These are phyloP conservation scores for Anguilla rostrata DNA, from an alignment of 2,113 vertebrate species.

Conservation along the genomic window DNA sequence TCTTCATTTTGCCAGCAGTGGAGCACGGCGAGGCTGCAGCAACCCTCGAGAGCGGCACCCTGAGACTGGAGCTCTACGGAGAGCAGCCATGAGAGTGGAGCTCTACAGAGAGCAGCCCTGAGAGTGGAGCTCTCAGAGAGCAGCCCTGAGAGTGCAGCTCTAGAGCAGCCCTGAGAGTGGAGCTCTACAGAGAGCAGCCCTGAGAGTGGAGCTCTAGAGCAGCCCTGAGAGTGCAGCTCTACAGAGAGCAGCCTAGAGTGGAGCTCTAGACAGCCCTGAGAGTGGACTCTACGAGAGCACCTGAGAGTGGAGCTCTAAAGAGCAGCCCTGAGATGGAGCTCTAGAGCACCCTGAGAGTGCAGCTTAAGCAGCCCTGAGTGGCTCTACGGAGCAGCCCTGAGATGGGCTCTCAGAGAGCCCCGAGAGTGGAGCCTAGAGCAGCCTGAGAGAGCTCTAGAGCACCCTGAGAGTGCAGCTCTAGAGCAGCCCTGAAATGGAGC, in stretches of 20 bases:
- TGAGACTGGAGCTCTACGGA: neutral
- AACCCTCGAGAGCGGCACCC: neutral
- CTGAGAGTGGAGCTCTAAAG: neutral
- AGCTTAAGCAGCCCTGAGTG: neutral
- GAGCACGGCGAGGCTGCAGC: neutral
- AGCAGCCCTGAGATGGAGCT: neutral
- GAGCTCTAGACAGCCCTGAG: neutral
- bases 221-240: neutral
- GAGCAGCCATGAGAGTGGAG: neutral
- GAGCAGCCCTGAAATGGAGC: neutral
- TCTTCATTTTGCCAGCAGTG: neutral
- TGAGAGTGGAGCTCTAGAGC: neutral
- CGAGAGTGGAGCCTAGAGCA: neutral
- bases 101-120: neutral
- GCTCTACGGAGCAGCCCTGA: neutral
- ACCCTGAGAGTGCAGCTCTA: no score
- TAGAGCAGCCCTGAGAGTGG: neutral
- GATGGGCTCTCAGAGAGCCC: neutral
- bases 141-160: no score
- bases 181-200: no score
- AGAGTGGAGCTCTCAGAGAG: neutral
- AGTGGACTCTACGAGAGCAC: neutral
- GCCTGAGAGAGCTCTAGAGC: neutral
- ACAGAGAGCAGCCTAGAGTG: no score
- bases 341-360: no score